Percentiles rank a stretch among this genome's conserved stretches.
These are phyloP conservation scores for Eupsittula cactorum DNA, from an alignment of 2,113 vertebrate genomes.

Conservation along the genomic window DNA sequence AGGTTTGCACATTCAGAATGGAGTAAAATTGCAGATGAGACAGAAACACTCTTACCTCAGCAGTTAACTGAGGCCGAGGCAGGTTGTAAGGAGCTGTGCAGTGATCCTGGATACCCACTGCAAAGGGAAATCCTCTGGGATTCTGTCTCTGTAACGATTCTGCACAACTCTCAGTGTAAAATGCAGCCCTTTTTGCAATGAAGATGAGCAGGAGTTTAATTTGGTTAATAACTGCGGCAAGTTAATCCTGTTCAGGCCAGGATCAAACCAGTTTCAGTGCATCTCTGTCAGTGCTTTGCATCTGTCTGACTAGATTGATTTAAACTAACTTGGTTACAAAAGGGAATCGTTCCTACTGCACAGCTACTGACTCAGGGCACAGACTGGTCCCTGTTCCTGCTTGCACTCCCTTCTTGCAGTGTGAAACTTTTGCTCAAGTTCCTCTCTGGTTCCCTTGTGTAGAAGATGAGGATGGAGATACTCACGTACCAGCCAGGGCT, in stretches of 20 bases:
- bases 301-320: neutral
- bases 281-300: constrained; percentile 42
- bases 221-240: constrained; percentile 44
- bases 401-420: neutral
- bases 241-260: constrained; percentile 53
- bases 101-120: neutral
- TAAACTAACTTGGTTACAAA: neutral
- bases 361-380: neutral
- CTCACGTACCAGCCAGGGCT: fast-evolving
- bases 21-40: neutral
- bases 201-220: constrained; percentile 34
- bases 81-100: neutral
- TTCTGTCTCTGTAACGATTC: neutral
- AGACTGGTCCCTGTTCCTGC: neutral
- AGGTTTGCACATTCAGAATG: neutral
- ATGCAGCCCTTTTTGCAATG: constrained; percentile 4
- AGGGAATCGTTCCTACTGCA: neutral
- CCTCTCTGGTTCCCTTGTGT: neutral
- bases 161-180: neutral
- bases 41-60: neutral
- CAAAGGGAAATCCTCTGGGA: neutral
- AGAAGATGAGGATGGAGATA: neutral
- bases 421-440: neutral
- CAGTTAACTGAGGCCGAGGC: neutral
- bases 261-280: constrained; percentile 45